Evolutionary conservation across 2,888 invertebrate species (phyloP), one percentile per base, ranked within the genome.

Genomic region (Temnothorax rugatulus): DNA sequence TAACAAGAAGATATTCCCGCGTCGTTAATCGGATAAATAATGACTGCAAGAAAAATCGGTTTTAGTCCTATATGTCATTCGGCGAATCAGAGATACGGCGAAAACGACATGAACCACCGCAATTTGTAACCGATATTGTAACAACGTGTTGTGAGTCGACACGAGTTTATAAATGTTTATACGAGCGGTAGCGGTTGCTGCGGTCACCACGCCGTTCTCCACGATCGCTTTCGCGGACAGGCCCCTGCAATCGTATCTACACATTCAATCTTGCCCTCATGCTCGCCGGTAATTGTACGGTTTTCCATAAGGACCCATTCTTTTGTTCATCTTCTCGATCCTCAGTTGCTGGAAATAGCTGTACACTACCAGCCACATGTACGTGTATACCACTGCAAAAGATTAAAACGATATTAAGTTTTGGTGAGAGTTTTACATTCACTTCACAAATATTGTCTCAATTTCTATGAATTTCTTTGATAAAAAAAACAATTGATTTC

Each of bases 311-410:
- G 94, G 94, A 4, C 93, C 94, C 21, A 95, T 92, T 87, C 92
- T 93, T 61, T 90, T 88, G 83, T 87, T 94, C 83, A 91, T 88
- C 84, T 94, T 94, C 73, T 94, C 93, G n/a, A 91, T 88, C 88
- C 96, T 95, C 59, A 97, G 96, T 88, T 97, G 96, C 89, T 97
- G 96, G 94, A 97, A 98, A 94, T 97, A 97, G 93, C 98, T 98
- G 96, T 97, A 98, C 74, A 97, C 97, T 75, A 98, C 98, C 91
- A 96, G 96, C 98, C 98, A 98, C 94, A 98, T 96, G 95, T 98
- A 98, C 79, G 97, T 68, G 74, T 89, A 88, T 5, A 90, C 13
- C 21, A 83, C 89, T 90, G 88, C n/a, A 84, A 85, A 34, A 66
- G 2, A 2, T 63, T 63, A 44, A 77, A 54, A n/a, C 15, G 18